These are phyloP conservation scores for Scrobipalpa costella DNA, from an alignment of 2,888 invertebrate genomes.

Conservation along the genomic window DNA sequence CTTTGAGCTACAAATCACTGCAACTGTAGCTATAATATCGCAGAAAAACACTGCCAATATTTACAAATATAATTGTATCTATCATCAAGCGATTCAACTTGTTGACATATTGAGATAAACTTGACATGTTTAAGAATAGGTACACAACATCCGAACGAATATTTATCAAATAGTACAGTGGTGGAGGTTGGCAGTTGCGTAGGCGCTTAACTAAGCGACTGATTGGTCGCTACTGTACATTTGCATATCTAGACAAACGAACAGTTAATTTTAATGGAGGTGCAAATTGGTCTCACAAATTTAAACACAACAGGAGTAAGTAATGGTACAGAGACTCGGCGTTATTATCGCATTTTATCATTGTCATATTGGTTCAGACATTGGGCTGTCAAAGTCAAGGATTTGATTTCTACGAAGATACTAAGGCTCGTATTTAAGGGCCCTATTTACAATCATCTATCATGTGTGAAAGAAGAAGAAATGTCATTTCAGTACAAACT, in stretches of 20 bases:
- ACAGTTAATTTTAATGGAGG: slow-evolving; percentile 13
- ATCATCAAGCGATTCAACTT: not conserved
- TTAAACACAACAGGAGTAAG: not conserved
- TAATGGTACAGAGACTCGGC: too few species aligned
- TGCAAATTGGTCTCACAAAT: not conserved
- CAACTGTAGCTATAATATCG: not conserved
- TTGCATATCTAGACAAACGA: slow-evolving; percentile 17
- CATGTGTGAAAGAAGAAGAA: too few species aligned
- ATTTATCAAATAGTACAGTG: not conserved
- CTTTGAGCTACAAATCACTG: not conserved
- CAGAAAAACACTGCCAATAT: not conserved
- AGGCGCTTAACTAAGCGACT: not conserved
- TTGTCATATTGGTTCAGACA: too few species aligned
- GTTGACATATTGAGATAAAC: slow-evolving; percentile 12
- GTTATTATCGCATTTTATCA: too few species aligned
- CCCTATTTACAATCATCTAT: too few species aligned
- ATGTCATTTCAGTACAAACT: too few species aligned
- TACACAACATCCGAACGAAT: not conserved
- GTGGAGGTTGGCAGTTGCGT: not conserved
- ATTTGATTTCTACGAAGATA: too few species aligned
- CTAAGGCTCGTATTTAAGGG: too few species aligned
- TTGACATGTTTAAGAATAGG: not conserved
- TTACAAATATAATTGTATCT: not conserved
- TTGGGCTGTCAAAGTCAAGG: too few species aligned
- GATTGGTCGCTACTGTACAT: not conserved